A percentile compares a stretch with the other conserved stretches of the same genome.
Evolutionary conservation across 2,888 invertebrate species (phyloP).

Genomic region (Anaspis maculata): DNA sequence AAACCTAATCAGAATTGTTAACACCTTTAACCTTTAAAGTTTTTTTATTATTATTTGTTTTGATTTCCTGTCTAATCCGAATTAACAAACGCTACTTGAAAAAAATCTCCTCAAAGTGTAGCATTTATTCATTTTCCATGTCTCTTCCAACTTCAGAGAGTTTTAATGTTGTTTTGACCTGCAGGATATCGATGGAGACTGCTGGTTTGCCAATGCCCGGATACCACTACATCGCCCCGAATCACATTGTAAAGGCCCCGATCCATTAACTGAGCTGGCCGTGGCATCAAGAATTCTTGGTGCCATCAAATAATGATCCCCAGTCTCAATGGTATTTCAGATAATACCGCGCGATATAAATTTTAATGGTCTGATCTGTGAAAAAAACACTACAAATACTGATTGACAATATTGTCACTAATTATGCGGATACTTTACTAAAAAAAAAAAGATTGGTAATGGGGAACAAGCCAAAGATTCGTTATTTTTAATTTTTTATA

Average conservation of each 20-base stretch:
- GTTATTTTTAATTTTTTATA: conserved; percentile 57
- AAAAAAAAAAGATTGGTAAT: conserved; percentile 53
- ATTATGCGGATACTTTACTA: conserved; percentile 23
- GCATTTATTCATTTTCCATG: too few species aligned
- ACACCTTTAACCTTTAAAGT: too few species aligned
- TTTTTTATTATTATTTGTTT: conserved; percentile 4
- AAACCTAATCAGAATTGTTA: too few species aligned
- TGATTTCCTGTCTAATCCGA: conserved; percentile 8
- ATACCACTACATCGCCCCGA: conserved; percentile 87
- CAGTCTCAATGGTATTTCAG: conserved; percentile 36
- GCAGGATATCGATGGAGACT: conserved; percentile 91
- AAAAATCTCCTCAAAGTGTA: too few species aligned
- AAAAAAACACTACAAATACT: conserved; percentile 24
- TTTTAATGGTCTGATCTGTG: conserved; percentile 28
- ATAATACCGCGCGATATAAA: conserved; percentile 19
- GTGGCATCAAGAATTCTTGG: conserved; percentile 31
- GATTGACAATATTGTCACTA: conserved; percentile 37
- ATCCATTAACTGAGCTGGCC: conserved; percentile 61
- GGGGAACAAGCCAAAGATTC: conserved; percentile 81
- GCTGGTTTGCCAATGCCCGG: conserved; percentile 85
- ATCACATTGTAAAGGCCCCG: conserved; percentile 87
- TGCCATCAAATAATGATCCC: conserved; percentile 37
- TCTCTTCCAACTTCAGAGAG: too few species aligned
- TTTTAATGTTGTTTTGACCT: too few species aligned
- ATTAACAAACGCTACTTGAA: too few species aligned